A percentile compares a stretch with the other conserved stretches of the same genome.
Evolutionary conservation across 2,888 invertebrate genomes (phyloP).

Genomic region (Agonum fuliginosum): DNA sequence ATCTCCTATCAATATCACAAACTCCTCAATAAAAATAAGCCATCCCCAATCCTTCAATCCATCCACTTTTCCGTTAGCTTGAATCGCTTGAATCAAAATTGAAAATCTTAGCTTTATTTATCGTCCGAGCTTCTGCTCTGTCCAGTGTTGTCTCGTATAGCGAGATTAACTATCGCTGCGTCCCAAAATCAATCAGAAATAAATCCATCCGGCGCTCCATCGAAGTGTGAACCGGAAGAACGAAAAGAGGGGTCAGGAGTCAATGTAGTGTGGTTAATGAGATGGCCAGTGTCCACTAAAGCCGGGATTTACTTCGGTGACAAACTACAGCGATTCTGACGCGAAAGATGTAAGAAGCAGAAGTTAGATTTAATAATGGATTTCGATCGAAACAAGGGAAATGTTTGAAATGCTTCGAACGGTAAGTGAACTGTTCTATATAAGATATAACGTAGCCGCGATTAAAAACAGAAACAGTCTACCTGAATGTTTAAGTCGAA

Average conservation of each 20-base stretch:
- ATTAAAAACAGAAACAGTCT: too few relatives aligned
- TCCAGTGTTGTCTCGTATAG: conserved; percentile 10
- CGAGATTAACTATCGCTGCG: conserved; percentile 8
- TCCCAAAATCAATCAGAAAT: conserved; percentile 41
- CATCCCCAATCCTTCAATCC: conserved; percentile 36
- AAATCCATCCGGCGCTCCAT: conserved; percentile 19
- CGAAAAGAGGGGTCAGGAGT: background rate
- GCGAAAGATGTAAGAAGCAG: too few relatives aligned
- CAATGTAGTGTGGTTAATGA: conserved; percentile 48
- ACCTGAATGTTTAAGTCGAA: too few relatives aligned
- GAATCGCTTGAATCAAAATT: conserved; percentile 51
- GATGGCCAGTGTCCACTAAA: conserved; percentile 32
- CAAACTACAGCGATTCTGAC: conserved; percentile 28
- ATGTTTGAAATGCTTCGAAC: too few relatives aligned
- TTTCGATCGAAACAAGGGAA: too few relatives aligned
- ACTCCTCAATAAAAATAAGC: conserved; percentile 30
- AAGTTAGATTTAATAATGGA: too few relatives aligned
- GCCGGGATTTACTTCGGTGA: conserved; percentile 1
- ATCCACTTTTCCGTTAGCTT: conserved; percentile 52
- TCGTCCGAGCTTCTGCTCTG: background rate
- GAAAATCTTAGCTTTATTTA: conserved; percentile 52
- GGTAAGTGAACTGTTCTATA: too few relatives aligned
- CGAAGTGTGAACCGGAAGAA: conserved; percentile 48
- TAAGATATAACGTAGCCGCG: too few relatives aligned
- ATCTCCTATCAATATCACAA: background rate